Conservation (phyloP, 2,113 vertebrate species). For the Notiomystis cincta region DNA sequence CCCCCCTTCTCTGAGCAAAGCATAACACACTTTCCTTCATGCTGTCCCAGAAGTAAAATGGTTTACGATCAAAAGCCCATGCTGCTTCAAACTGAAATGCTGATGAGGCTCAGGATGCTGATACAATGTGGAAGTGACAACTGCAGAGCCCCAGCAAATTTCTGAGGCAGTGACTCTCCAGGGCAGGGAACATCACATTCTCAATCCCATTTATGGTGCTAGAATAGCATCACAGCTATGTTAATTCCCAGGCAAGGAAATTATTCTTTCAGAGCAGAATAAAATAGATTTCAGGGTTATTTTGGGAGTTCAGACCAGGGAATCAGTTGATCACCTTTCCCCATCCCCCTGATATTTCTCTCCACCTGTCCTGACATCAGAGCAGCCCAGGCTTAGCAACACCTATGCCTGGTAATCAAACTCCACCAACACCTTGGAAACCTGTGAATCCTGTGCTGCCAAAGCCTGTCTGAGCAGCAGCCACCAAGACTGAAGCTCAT, state of each 20-base stretch:
- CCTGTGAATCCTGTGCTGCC: background rate
- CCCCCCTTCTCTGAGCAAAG: background rate
- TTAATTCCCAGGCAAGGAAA: constrained; percentile 6
- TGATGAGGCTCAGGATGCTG: background rate
- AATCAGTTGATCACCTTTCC: background rate
- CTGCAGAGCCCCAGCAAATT: background rate
- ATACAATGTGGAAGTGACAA: background rate
- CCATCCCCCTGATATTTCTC: background rate
- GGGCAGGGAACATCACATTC: constrained; percentile 28
- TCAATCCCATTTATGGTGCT: background rate
- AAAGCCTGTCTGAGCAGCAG: background rate
- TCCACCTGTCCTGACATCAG: background rate
- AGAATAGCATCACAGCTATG: constrained; percentile 8
- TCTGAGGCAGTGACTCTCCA: background rate
- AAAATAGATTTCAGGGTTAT: constrained; percentile 29
- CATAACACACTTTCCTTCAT: background rate
- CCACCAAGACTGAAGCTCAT: background rate
- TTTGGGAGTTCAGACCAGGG: background rate
- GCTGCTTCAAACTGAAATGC: background rate
- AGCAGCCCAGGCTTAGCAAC: background rate
- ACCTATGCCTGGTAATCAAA: background rate
- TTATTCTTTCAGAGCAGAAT: constrained; percentile 1
- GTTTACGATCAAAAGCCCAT: background rate
- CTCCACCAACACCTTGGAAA: background rate
- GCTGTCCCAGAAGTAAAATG: background rate